Base-by-base conservation (phyloP, 2,888 invertebrate genomes). In the Steinernema scapterisci region DNA sequence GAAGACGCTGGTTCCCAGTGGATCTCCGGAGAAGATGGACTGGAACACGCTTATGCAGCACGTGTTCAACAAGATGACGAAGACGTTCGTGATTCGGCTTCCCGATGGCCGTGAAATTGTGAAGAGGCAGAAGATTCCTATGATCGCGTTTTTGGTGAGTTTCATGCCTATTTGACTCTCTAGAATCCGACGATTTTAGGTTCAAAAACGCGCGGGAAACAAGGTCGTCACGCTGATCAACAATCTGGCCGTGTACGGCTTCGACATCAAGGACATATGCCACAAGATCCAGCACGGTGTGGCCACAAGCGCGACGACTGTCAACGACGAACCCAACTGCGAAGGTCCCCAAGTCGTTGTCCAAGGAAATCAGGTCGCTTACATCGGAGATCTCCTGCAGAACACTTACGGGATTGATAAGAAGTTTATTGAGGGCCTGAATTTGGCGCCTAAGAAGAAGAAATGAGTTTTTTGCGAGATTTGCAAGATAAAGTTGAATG, bases 161-260 rank as follows among this genome's bases (percentile, higher is more conserved):
- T 11, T 3, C 38, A 6, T 38, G 3, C 38, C 38, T 38, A 38
- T 9, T 38, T 3, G 3, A 38, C 13, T 70, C 74, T 73, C n/a
- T n/a, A n/a, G n/a, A n/a, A n/a, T 7, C 9, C 38, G 7, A 21
- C 21, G 11, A 38, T 71, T 81, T 73, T 38, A 85, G 83, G 75
- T 83, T 7, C 86, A 87, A 74, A 86, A 81, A 25, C 76, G 86
- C 0, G 77, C 82, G 13, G 85, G 85, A 21, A 87, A 86, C 75
- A 86, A 87, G 78, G 82, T 93, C 92, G 93, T 94, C 73, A 96
- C 96, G 0, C 89, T 95, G 72, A 92, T 97, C 1, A 93, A 94
- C 82, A 95, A 96, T 89, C 90, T 96, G 86, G 94, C 95, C 87
- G 89, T 91, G 76, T 96, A 92, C 89, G 95, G 95, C 38, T 93